Evolutionary conservation across 2,113 vertebrate genomes (phyloP).

Genomic region (Rhizomys pruinosus): DNA sequence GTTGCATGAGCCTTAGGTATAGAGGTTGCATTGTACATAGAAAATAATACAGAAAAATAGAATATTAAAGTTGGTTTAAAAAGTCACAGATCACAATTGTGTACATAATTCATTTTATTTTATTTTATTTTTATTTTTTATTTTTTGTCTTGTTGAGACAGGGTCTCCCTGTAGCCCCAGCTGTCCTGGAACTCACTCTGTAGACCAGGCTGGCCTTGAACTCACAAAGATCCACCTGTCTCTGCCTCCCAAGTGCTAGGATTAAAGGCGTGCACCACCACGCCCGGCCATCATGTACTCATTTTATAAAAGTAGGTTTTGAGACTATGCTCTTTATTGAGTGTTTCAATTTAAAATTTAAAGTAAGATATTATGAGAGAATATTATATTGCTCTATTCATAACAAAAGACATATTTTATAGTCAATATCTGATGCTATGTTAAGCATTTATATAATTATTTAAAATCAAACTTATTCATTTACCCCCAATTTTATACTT

Average conservation of each 20-base stretch:
- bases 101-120: not conserved
- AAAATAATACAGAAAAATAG: not conserved
- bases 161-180: too few species aligned
- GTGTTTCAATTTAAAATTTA: constrained; percentile 34
- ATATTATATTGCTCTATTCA: constrained; percentile 10
- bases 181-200: too few species aligned
- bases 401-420: not conserved
- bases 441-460: not conserved
- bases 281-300: too few species aligned
- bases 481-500: constrained; percentile 20
- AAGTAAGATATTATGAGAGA: constrained; percentile 26
- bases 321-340: not conserved
- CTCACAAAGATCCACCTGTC: too few species aligned
- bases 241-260: too few species aligned
- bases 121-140: too few species aligned
- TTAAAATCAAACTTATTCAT: not conserved
- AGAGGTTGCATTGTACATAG: too few species aligned
- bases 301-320: constrained; percentile 18
- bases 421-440: not conserved
- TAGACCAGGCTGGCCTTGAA: too few species aligned
- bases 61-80: constrained; percentile 32
- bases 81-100: not conserved
- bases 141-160: too few species aligned
- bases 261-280: too few species aligned
- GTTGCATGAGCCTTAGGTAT: too few species aligned